Percentiles rank a stretch among this genome's conserved stretches.
These are phyloP conservation scores for Chaetophractus vellerosus DNA, from an alignment of 2,797 vertebrate species.

Conservation along the genomic window DNA sequence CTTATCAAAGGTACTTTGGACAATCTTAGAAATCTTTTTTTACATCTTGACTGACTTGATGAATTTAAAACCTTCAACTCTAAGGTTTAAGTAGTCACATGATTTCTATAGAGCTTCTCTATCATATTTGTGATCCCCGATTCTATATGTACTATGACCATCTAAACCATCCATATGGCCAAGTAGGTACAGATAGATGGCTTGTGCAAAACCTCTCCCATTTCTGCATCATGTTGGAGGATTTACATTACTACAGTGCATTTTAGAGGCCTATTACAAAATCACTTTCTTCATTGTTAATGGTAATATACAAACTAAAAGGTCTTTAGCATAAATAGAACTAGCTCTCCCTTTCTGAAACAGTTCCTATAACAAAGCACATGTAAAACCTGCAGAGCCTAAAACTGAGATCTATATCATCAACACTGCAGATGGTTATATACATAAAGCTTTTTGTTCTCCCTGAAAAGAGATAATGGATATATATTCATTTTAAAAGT, in stretches of 20 bases:
- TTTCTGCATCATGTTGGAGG: not conserved
- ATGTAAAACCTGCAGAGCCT: not conserved
- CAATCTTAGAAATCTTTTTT: not conserved
- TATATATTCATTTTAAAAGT: conserved; percentile 67
- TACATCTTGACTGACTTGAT: not conserved
- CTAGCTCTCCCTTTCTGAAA: not conserved
- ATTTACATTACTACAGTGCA: conserved; percentile 13
- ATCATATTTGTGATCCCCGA: not conserved
- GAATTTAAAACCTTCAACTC: not conserved
- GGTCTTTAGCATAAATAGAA: not conserved
- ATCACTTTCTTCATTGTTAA: not conserved
- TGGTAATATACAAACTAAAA: not conserved
- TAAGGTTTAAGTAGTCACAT: not conserved
- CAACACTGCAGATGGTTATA: not conserved
- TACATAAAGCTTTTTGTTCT: conserved; percentile 31
- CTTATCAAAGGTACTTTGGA: not conserved
- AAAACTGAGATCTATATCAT: not conserved
- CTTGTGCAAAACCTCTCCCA: not conserved
- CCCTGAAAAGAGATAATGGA: conserved; percentile 21
- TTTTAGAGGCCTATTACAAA: not conserved
- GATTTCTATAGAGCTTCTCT: not conserved
- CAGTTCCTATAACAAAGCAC: not conserved
- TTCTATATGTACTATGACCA: not conserved
- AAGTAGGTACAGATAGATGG: not conserved
- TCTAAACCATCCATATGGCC: not conserved